A percentile compares a stretch with the other conserved stretches of the same genome.
Evolutionary conservation across 2,888 invertebrate genomes (phyloP).

Genomic region (Amorpha juglandis): DNA sequence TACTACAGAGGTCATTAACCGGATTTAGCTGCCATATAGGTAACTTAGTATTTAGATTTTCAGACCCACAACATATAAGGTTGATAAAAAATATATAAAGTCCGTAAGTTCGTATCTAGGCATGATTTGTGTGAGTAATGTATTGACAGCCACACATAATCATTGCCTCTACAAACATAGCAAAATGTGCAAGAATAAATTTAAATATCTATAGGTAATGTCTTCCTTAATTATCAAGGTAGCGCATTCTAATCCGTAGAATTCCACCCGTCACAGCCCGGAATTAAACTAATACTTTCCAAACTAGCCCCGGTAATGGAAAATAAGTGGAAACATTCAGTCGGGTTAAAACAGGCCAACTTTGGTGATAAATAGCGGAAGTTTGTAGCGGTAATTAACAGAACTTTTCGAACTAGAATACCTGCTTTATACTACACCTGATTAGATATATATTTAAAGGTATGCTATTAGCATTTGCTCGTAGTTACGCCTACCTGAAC

Average conservation of each 20-base stretch:
- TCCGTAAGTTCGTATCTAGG: too few relatives aligned
- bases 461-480: neutral
- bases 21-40: too few relatives aligned
- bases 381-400: conserved; percentile 22
- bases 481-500: too few relatives aligned
- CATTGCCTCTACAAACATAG: too few relatives aligned
- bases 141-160: too few relatives aligned
- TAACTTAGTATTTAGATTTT: too few relatives aligned
- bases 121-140: too few relatives aligned
- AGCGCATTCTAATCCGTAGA: neutral
- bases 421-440: conserved; percentile 3
- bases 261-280: neutral
- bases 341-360: conserved; percentile 11
- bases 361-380: conserved; percentile 17
- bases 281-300: conserved; percentile 12
- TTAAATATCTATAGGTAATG: too few relatives aligned
- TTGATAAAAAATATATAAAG: too few relatives aligned
- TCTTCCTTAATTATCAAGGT: neutral
- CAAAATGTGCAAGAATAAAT: too few relatives aligned
- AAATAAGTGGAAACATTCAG: conserved; percentile 32
- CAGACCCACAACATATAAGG: too few relatives aligned
- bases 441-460: neutral
- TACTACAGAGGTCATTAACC: too few relatives aligned
- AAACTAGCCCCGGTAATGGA: conserved; percentile 32
- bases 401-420: conserved; percentile 18